Evolutionary conservation across 53 echinoderm and acorn worm species (phyloP), one percentile per base, ranked within the genome.

Genomic region (Temnopleurus reevesii): DNA sequence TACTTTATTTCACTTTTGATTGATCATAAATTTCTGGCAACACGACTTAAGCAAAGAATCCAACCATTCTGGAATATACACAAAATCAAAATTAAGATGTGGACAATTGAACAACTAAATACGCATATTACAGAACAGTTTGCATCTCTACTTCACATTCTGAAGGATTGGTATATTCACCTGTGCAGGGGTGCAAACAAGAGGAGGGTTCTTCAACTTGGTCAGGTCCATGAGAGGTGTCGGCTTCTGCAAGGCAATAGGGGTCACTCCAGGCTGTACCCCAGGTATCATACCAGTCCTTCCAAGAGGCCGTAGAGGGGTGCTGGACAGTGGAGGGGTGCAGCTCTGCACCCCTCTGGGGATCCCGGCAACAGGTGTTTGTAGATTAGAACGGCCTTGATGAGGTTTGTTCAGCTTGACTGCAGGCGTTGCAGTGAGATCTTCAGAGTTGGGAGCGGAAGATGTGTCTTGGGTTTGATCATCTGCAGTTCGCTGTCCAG

Each of bases 291-390:
- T 26, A 31, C 64, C 29, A 24, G 86, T 59, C 30, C 65, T 53
- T 28, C 84, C 46, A 10, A 64, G 24, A 8, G 91, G 34, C 12
- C 91, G 66, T 15, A 90, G 77, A 12, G 94, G 94, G 15, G 94
- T 94, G 45, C 94, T 94, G 45, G 92, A 92, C 76, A 90, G 89
- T 6, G 87, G 94, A 54, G 89, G 91, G 86, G 61, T 91, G n/a
- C 47, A 55, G 26, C 43, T 25, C 43, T 61, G 38, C 27, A 1
- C 66, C 26, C 61, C 60, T 65, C 31, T 81, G 17, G 33, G 44
- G 28, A 77, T 82, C 56, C 47, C 41, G 1, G 57, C 51, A 10
- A 45, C 31, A 45, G 45, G 77, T 33, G 81, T 90, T 3, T 33
- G 19, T 9, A 71, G 7, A 7, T 8, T 71, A n/a, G 71, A 38